Conservation (phyloP, 2,797 vertebrate genomes). For the Acrossocheilus wenchowensis region DNA sequence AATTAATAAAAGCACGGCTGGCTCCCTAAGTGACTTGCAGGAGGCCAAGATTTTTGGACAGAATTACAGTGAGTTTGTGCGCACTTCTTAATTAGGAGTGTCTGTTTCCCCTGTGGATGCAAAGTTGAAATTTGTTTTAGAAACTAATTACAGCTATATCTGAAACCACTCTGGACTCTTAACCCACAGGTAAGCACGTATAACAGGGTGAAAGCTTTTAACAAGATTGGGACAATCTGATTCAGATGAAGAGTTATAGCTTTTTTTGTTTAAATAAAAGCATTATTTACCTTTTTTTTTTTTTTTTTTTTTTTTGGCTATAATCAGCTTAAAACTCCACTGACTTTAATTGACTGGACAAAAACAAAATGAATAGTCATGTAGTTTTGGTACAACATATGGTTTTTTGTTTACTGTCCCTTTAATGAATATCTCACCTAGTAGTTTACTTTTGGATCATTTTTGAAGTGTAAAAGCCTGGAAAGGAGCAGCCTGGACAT, state of each 20-base stretch:
- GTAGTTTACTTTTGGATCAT: background rate
- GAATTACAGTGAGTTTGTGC: background rate
- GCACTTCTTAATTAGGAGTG: conserved; percentile 32
- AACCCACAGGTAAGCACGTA: background rate
- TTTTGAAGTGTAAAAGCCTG: background rate
- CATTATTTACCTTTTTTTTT: background rate
- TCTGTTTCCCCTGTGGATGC: conserved; percentile 20
- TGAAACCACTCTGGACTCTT: background rate
- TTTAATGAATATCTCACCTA: background rate
- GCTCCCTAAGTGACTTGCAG: conserved; percentile 16
- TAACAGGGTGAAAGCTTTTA: background rate
- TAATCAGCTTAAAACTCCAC: background rate
- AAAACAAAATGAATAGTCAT: background rate
- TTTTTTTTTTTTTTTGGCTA: too few relatives aligned
- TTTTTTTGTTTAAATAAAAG: background rate
- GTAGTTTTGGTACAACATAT: background rate
- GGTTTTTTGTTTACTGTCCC: background rate
- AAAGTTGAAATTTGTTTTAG: conserved; percentile 32
- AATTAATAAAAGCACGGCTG: conserved; percentile 25
- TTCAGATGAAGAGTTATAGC: background rate
- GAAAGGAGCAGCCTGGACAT: background rate
- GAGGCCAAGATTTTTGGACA: conserved; percentile 6
- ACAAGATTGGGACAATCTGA: background rate
- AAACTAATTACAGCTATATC: conserved; percentile 61
- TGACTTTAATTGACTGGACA: background rate